Conservation (phyloP, 2,888 invertebrate species). For the Hipparchia sbordonii region DNA sequence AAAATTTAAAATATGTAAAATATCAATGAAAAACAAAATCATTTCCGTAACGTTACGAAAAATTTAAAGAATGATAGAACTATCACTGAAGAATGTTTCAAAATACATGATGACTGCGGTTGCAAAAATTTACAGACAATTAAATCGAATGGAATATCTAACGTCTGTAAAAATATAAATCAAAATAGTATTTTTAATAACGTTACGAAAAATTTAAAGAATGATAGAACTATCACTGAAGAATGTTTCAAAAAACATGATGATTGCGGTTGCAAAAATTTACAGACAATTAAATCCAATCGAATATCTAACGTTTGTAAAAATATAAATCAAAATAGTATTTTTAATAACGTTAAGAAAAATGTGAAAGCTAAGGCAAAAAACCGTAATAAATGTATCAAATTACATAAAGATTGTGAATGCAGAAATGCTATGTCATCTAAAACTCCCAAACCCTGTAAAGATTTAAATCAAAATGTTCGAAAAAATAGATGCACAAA, state of each 20-base stretch:
- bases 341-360: background rate
- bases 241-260: background rate
- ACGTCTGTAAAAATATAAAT: background rate
- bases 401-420: conserved; percentile 4
- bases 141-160: background rate
- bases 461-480: background rate
- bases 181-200: background rate
- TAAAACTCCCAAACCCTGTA: background rate
- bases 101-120: background rate
- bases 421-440: background rate
- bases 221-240: background rate
- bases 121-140: background rate
- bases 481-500: background rate
- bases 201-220: background rate
- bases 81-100: background rate
- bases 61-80: background rate
- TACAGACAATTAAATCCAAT: background rate
- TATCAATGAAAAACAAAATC: background rate
- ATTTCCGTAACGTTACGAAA: background rate
- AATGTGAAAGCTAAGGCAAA: background rate
- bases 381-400: conserved; percentile 4
- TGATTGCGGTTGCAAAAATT: background rate
- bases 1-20: background rate
- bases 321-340: background rate
- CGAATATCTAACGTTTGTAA: background rate